phyloP scores from a whole-genome alignment of 1,140 invertebrate species.

The Microplitis mediator region DNA sequence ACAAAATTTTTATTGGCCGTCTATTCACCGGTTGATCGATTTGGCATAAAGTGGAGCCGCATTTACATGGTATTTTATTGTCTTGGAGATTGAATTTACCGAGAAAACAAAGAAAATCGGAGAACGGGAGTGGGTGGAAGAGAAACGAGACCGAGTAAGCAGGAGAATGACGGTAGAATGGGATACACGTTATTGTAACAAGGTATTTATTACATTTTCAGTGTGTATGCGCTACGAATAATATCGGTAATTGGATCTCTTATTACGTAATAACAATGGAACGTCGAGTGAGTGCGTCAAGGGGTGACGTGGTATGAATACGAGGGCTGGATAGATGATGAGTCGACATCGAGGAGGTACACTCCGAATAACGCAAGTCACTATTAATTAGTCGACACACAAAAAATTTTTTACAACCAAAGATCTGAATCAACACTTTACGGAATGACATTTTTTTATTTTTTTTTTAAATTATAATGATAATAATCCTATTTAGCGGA shows the following conservation, averaged over 20 bases:
- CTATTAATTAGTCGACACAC: conserved; percentile 2
- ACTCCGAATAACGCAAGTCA: neutral
- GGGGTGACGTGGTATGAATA: conserved; percentile 16
- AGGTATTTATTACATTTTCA: conserved; percentile 20
- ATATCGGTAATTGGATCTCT: conserved; percentile 30
- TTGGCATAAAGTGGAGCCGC: neutral
- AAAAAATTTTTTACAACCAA: neutral
- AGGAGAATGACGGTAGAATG: neutral
- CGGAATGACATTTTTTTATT: too few species aligned
- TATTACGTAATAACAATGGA: conserved; percentile 29
- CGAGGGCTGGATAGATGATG: neutral
- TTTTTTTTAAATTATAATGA: too few species aligned
- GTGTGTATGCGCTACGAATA: conserved; percentile 13
- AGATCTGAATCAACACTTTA: too few species aligned
- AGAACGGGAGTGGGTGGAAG: neutral
- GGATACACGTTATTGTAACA: conserved; percentile 5
- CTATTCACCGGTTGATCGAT: neutral
- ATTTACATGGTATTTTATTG: conserved; percentile 1
- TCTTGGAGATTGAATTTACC: neutral
- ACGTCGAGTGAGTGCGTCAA: conserved; percentile 8
- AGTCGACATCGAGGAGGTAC: neutral
- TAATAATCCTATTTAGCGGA: too few species aligned
- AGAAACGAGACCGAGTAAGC: neutral
- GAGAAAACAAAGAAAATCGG: neutral
- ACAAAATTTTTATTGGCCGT: neutral